Conservation (phyloP, 2,797 vertebrate genomes). For the Holocentrus rufus region DNA sequence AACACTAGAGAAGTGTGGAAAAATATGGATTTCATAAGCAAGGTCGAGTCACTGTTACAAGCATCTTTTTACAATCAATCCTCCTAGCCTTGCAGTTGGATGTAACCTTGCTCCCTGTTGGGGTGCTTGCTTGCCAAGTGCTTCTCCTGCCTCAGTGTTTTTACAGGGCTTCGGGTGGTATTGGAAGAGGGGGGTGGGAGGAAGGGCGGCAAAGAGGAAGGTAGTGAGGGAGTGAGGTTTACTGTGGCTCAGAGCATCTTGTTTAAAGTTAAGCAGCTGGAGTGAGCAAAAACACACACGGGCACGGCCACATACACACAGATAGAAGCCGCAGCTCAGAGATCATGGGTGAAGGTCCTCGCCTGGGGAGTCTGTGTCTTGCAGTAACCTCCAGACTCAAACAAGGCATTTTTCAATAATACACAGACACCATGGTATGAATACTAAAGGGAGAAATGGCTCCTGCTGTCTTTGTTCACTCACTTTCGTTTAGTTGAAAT, state of each 20-base stretch:
- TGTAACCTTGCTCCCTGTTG: slow-evolving; percentile 62
- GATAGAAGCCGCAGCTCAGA: slow-evolving; percentile 38
- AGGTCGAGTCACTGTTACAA: slow-evolving; percentile 68
- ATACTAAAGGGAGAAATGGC: slow-evolving; percentile 36
- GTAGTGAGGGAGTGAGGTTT: slow-evolving; percentile 53
- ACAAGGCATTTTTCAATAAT: slow-evolving; percentile 39
- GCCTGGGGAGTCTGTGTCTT: slow-evolving; percentile 61
- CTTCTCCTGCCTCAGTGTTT: slow-evolving; percentile 55
- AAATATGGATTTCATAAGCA: slow-evolving; percentile 67
- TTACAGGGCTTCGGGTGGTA: slow-evolving; percentile 66
- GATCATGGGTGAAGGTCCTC: slow-evolving; percentile 68
- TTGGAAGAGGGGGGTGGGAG: slow-evolving; percentile 17
- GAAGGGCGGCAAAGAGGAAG: slow-evolving; percentile 41
- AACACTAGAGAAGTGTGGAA: slow-evolving; percentile 54
- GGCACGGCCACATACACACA: slow-evolving; percentile 15
- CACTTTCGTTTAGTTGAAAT: slow-evolving; percentile 4
- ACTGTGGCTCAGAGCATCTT: slow-evolving; percentile 62
- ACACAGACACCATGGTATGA: slow-evolving; percentile 22
- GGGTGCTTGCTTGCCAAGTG: slow-evolving; percentile 64
- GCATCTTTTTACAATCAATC: slow-evolving; percentile 70
- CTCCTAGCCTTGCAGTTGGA: slow-evolving; percentile 52
- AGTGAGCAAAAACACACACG: slow-evolving; percentile 44
- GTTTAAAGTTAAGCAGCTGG: slow-evolving; percentile 69
- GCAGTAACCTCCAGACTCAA: slow-evolving; percentile 56
- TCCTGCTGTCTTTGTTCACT: slow-evolving; percentile 26